A percentile compares a stretch with the other conserved stretches of the same genome.
Conservation (phyloP, 1,140 invertebrate species). For the Spodoptera frugiperda region DNA sequence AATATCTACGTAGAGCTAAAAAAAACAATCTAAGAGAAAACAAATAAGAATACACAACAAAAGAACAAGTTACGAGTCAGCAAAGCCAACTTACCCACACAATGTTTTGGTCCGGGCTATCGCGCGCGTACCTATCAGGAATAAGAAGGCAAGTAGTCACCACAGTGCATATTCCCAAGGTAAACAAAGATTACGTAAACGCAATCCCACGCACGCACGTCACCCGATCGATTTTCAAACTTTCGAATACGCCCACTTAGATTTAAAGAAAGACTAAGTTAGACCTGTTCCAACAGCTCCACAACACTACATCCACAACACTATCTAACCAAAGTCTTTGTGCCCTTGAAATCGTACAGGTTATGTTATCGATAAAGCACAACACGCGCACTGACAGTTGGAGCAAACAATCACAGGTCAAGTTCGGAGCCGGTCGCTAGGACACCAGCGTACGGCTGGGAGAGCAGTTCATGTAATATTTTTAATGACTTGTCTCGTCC, state of each 20-base stretch:
- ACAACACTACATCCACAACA: conserved; percentile 77
- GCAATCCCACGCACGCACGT: conserved; percentile 84
- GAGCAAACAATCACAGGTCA: conserved; percentile 82
- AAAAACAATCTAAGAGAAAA: neutral
- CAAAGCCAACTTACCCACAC: conserved; percentile 49
- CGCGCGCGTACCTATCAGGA: conserved; percentile 46
- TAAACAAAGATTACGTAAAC: conserved; percentile 86
- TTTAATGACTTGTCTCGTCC: conserved; percentile 49
- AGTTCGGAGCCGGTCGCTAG: conserved; percentile 69
- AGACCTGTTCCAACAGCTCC: conserved; percentile 66
- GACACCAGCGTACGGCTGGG: conserved; percentile 56
- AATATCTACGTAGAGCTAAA: neutral
- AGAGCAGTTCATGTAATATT: conserved; percentile 62
- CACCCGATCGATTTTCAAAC: conserved; percentile 85
- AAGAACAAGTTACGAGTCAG: conserved; percentile 4
- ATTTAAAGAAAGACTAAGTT: conserved; percentile 74
- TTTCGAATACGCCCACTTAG: conserved; percentile 85
- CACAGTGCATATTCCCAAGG: conserved; percentile 84
- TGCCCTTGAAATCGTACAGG: conserved; percentile 85
- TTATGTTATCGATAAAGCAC: conserved; percentile 85
- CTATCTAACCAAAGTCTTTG: conserved; percentile 63
- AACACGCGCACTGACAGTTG: conserved; percentile 83
- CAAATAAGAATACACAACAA: conserved; percentile 18
- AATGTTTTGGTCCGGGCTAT: conserved; percentile 41
- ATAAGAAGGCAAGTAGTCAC: conserved; percentile 62